These are phyloP conservation scores for Tiaroga cobitis DNA, from an alignment of 2,797 vertebrate genomes.

Conservation along the genomic window DNA sequence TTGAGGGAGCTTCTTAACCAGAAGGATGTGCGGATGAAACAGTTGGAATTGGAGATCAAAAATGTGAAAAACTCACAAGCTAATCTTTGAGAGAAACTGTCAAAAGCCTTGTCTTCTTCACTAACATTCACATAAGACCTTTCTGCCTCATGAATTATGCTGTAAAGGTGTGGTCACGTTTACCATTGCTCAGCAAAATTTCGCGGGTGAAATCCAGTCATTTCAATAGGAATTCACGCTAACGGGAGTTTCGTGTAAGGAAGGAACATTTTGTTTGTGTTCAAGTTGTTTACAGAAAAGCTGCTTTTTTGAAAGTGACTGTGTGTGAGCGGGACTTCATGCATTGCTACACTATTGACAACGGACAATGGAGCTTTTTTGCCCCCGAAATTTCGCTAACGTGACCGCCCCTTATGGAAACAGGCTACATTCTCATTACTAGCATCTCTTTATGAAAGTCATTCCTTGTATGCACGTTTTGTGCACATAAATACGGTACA, in stretches of 20 bases:
- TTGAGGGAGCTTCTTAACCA: conserved; percentile 85
- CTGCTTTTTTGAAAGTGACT: neutral
- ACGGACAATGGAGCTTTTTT: neutral
- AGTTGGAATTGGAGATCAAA: conserved; percentile 90
- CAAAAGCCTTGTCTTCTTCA: conserved; percentile 7
- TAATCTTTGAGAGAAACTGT: conserved; percentile 68
- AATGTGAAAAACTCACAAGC: conserved; percentile 76
- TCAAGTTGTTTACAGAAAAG: neutral
- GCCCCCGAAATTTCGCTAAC: neutral
- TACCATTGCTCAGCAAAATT: neutral
- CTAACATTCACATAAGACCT: neutral
- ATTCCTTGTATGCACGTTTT: conserved; percentile 9
- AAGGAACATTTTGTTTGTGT: neutral
- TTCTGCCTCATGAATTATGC: neutral
- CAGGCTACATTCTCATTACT: conserved; percentile 15
- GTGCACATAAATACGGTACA: conserved; percentile 15
- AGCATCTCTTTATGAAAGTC: neutral
- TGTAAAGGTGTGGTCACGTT: neutral
- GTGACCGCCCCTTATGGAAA: neutral
- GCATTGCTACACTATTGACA: neutral
- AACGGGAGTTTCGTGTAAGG: neutral
- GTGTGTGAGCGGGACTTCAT: neutral
- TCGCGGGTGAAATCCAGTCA: neutral
- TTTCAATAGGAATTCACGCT: neutral
- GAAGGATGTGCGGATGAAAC: conserved; percentile 87